Percentiles rank a stretch among this genome's conserved stretches.
These are phyloP conservation scores for Athalia rosae DNA, from an alignment of 2,888 invertebrate species.

Conservation along the genomic window DNA sequence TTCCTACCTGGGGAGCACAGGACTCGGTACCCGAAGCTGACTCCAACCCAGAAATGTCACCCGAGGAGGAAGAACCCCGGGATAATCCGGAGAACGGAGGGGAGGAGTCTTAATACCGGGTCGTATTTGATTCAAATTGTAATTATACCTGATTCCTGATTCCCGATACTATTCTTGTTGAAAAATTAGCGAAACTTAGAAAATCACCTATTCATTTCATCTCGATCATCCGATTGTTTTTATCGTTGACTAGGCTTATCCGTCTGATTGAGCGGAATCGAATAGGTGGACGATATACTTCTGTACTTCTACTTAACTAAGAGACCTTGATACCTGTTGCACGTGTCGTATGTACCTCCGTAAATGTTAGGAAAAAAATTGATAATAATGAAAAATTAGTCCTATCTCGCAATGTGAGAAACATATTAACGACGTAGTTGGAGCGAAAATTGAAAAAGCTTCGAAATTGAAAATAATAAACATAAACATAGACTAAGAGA, in stretches of 20 bases:
- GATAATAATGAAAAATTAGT: conserved; percentile 26
- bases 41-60: conserved; percentile 55
- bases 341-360: conserved; percentile 30
- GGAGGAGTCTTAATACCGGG: conserved; percentile 57
- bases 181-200: too few relatives aligned
- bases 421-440: not conserved
- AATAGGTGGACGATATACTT: not conserved
- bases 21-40: conserved; percentile 53
- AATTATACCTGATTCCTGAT: too few relatives aligned
- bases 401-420: not conserved
- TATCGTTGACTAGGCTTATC: too few relatives aligned
- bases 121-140: too few relatives aligned
- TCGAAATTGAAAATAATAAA: not conserved
- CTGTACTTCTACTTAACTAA: not conserved
- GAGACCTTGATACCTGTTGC: conserved; percentile 17
- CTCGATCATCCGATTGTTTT: too few relatives aligned
- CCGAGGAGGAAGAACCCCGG: conserved; percentile 58
- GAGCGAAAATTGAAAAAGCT: not conserved
- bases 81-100: conserved; percentile 66
- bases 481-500: not conserved
- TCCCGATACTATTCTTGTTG: too few relatives aligned
- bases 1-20: conserved; percentile 78
- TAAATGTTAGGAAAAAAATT: conserved; percentile 10
- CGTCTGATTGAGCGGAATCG: not conserved
- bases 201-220: too few relatives aligned